Base-by-base conservation (phyloP, 2,888 invertebrate species). In the Cerastoderma edule region DNA sequence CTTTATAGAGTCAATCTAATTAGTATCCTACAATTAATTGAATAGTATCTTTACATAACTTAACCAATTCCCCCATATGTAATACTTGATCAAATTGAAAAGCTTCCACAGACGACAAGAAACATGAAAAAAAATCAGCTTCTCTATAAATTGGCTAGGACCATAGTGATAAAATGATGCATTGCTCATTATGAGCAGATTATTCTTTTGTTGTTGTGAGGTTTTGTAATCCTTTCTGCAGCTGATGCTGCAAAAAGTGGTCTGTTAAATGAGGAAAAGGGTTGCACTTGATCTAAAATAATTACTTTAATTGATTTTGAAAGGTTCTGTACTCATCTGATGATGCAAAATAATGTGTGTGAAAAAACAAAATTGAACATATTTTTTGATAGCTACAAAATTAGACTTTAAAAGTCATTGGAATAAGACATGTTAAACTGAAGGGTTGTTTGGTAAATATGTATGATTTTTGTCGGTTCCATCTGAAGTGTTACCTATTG, bases 141-240 rank as follows among this genome's bases (percentile, higher is more conserved):
- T 39, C 8, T 39, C 8, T 13, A 19, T 46, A 46, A 16, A 19
- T 46, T 46, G 46, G n/a, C n/a, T n/a, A n/a, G n/a, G n/a, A n/a
- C n/a, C 50, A 22, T 50, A 24, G 19, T 50, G 24, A 27, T 10
- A 19, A 50, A 50, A 50, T 50, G 50, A 50, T 16, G 22, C 10
- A 56, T 24, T 32, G 32, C 8, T 27, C 6, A n/a, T 50, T 13
- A 50, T n/a, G 10, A 50, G 50, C 50, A 50, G n/a, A n/a, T 50
- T 50, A 6, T n/a, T 22, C 50, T 13, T 50, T 50, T 50, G 10
- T 22, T 5, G 50, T 50, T 50, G 16, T 22, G 22, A 50, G 16
- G 50, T 50, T 50, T 50, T 50, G n/a, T n/a, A 50, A 50, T 16
- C 5, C n/a, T 13, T 50, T 50, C 50, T 50, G 8, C 50, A 50